phyloP scores from a whole-genome alignment of 2,888 invertebrate genomes.

The Drosophila histrio region DNA sequence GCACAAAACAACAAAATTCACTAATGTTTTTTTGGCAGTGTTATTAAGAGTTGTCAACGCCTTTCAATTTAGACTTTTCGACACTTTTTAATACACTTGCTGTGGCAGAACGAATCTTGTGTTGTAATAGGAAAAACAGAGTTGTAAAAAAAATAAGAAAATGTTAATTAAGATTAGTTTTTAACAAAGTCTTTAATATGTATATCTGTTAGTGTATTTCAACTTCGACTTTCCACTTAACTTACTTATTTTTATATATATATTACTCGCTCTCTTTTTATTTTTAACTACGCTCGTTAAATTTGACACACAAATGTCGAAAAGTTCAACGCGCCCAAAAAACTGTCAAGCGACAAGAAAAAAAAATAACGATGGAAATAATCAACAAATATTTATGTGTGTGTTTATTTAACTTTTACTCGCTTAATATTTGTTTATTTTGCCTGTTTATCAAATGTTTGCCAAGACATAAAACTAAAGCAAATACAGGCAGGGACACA shows the following conservation, averaged over 20 bases:
- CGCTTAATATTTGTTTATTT: slow-evolving; percentile 56
- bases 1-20: slow-evolving; percentile 19
- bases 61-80: slow-evolving; percentile 22
- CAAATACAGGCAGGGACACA: slow-evolving; percentile 51
- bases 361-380: slow-evolving; percentile 10
- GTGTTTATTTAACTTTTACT: slow-evolving; percentile 50
- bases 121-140: neutral
- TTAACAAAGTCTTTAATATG: neutral
- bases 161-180: neutral
- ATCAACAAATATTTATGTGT: slow-evolving; percentile 49
- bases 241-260: neutral
- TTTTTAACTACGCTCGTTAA: slow-evolving; percentile 49
- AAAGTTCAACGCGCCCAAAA: slow-evolving; percentile 63
- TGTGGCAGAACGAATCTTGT: neutral
- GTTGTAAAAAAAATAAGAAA: neutral
- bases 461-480: slow-evolving; percentile 66
- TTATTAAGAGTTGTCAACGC: slow-evolving; percentile 42
- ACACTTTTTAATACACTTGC: slow-evolving; percentile 3
- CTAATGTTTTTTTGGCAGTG: slow-evolving; percentile 36
- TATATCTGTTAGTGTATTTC: neutral
- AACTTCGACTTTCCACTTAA: neutral
- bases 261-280: neutral
- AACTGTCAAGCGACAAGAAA: slow-evolving; percentile 30
- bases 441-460: slow-evolving; percentile 69
- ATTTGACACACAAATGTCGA: slow-evolving; percentile 58